Evolutionary conservation across 2,797 vertebrate genomes (phyloP), one percentile per base, ranked within the genome.

Genomic region (Spatula versicolor): DNA sequence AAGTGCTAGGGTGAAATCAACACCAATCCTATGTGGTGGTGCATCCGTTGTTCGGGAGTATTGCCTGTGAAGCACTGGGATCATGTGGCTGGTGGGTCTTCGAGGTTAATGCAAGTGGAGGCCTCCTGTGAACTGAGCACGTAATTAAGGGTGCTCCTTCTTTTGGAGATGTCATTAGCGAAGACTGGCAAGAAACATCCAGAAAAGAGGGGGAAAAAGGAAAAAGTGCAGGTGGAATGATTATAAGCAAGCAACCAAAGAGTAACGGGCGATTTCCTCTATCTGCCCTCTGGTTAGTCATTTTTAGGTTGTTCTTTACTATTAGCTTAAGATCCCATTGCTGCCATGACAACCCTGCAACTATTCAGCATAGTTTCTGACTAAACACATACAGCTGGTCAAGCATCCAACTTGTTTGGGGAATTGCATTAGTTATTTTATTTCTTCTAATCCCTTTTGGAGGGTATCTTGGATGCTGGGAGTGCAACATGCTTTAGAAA

Each of bases 281-380:
- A 73, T 73, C 60, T 79, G 89, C 82, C 72, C 82, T 82, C 78
- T 79, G 48, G 62, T 88, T 80, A 74, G 64, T 77, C 83, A 71
- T 80, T 88, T 80, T 72, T 66, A 91, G 88, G 63, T 58, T 86
- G 15, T 80, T 95, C 83, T 84, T 91, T 43, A 56, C 33, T 58
- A 52, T 80, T 92, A 86, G 79, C 85, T 59, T 60, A 83, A 90
- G 79, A 90, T 90, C 76, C 92, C 18, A 1, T 59, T 87, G 88
- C 85, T 92, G 92, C 86, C 93, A 90, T 91, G 92, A 93, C 93
- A 90, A 95, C 92, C 88, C 71, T 45, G 77, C 60, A 90, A 81
- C 73, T 48, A 30, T 83, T 85, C 83, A 77, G 80, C 90, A 60
- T 92, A 52, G 74, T 81, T 93, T 94, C 85, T 91, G 76, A 35